A percentile compares a stretch with the other conserved stretches of the same genome.
Conservation (phyloP, 2,113 vertebrate species). For the Mesembrinibis cayennensis region DNA sequence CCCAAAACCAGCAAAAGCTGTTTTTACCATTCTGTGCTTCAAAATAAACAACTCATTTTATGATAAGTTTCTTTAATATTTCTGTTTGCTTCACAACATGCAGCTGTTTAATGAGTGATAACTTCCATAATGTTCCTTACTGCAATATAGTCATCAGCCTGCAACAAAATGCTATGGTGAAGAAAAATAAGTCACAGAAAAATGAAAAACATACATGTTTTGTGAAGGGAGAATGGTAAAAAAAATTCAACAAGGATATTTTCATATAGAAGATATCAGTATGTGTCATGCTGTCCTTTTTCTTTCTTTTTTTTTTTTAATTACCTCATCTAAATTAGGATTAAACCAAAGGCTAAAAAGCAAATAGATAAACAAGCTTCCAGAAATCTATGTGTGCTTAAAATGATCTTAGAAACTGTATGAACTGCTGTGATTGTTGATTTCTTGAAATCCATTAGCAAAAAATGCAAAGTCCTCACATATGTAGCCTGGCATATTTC, state of each 20-base stretch:
- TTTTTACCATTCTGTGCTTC: background rate
- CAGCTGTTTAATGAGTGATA: constrained; percentile 44
- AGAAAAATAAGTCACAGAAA: background rate
- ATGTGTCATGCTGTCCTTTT: background rate
- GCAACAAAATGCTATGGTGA: constrained; percentile 24
- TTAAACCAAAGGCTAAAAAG: background rate
- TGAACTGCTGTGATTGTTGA: background rate
- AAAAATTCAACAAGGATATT: background rate
- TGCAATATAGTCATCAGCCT: background rate
- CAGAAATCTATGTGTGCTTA: background rate
- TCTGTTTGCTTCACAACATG: constrained; percentile 31
- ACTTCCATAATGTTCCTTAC: constrained; percentile 30
- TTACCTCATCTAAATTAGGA: background rate
- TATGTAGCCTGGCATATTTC: background rate
- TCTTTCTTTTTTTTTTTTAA: background rate
- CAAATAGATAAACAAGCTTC: background rate
- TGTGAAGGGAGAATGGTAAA: background rate
- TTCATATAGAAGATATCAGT: background rate
- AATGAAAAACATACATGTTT: background rate
- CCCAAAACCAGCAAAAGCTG: background rate
- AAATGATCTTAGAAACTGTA: background rate
- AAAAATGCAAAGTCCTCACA: background rate
- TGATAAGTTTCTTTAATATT: constrained; percentile 70
- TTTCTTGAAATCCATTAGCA: background rate
- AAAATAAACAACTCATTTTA: constrained; percentile 15